These are phyloP conservation scores for Picus viridis DNA, from an alignment of 2,797 vertebrate species.

Conservation along the genomic window DNA sequence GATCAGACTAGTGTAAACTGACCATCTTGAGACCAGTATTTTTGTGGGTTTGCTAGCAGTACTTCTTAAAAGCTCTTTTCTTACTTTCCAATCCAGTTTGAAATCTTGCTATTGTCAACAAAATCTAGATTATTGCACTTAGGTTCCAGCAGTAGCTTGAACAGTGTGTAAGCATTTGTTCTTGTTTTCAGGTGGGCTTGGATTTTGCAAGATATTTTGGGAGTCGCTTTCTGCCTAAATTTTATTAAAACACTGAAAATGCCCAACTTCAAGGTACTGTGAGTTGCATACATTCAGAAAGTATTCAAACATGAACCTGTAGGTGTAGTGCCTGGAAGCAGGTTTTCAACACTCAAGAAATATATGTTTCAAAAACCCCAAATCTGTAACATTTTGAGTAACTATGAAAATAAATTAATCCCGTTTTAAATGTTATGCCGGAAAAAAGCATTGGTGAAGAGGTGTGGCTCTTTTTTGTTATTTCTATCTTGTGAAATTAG, in stretches of 20 bases:
- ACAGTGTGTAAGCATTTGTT: not conserved
- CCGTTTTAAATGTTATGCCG: not conserved
- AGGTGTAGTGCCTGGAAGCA: not conserved
- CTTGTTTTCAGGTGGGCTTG: constrained; percentile 91
- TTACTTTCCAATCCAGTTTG: not conserved
- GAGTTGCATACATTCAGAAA: constrained; percentile 13
- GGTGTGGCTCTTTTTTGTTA: not conserved
- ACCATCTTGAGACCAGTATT: not conserved
- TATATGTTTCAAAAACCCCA: not conserved
- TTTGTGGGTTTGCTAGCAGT: not conserved
- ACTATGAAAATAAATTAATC: not conserved
- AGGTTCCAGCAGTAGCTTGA: not conserved
- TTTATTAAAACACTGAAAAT: constrained; percentile 94
- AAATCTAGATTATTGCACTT: not conserved
- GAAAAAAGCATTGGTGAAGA: not conserved
- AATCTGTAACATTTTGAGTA: not conserved
- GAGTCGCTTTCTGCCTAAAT: constrained; percentile 94
- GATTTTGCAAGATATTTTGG: constrained; percentile 94
- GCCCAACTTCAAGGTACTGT: constrained; percentile 94
- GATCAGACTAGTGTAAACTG: not conserved
- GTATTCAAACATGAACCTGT: not conserved
- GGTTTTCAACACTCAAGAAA: not conserved
- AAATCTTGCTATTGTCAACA: not conserved
- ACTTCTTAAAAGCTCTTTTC: not conserved
- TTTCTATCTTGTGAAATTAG: not conserved